Evolutionary conservation across 2,797 vertebrate species (phyloP).

Genomic region (Chelon labrosus): DNA sequence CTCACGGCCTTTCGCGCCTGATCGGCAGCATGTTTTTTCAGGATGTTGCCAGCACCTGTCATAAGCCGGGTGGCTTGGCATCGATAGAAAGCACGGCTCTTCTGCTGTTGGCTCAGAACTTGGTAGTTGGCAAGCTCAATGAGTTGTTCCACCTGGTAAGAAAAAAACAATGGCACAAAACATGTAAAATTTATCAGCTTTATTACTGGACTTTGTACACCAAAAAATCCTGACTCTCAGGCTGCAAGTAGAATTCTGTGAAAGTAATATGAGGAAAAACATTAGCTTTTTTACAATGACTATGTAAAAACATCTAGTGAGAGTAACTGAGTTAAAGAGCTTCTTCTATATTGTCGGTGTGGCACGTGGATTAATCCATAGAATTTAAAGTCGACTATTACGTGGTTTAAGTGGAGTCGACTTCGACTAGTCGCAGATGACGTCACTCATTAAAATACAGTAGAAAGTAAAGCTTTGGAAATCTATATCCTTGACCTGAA

Average conservation of each 20-base stretch:
- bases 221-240: not conserved
- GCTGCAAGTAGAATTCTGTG: not conserved
- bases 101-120: conserved; percentile 98
- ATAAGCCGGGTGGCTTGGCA: conserved; percentile 98
- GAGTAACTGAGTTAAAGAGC: too few relatives aligned
- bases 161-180: conserved; percentile 6
- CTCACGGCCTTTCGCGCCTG: conserved; percentile 98
- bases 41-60: conserved; percentile 98
- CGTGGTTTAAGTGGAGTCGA: too few relatives aligned
- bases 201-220: not conserved
- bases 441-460: too few relatives aligned
- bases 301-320: too few relatives aligned
- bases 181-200: not conserved
- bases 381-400: too few relatives aligned
- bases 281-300: too few relatives aligned
- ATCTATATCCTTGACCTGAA: too few relatives aligned
- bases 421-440: too few relatives aligned
- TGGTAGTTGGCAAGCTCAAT: conserved; percentile 99
- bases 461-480: too few relatives aligned
- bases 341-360: not conserved
- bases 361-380: conserved; percentile 1
- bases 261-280: too few relatives aligned
- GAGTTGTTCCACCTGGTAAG: conserved; percentile 90
- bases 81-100: conserved; percentile 97
- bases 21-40: conserved; percentile 98